Percentiles rank a stretch among this genome's conserved stretches.
Conservation (phyloP, 2,797 vertebrate species). For the Capromys pilorides region DNA sequence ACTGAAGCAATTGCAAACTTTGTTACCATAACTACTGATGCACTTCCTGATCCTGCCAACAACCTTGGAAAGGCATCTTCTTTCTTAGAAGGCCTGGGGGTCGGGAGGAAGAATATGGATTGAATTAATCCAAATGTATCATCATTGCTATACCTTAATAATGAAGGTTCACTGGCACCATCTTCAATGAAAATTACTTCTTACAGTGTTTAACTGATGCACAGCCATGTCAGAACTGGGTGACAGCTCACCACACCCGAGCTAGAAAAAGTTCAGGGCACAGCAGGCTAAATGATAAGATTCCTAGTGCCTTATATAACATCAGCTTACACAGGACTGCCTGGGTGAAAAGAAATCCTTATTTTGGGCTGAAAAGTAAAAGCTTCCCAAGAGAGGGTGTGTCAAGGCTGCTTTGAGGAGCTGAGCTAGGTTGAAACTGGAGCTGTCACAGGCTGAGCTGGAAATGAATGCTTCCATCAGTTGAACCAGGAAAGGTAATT, state of each 20-base stretch:
- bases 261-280: not conserved
- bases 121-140: not conserved
- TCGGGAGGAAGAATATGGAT: not conserved
- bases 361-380: constrained; percentile 27
- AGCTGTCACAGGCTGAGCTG: not conserved
- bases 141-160: not conserved
- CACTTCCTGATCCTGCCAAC: not conserved
- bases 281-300: not conserved
- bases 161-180: not conserved
- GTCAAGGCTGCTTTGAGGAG: not conserved
- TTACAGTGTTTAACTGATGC: not conserved
- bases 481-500: not conserved
- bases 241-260: not conserved
- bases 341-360: not conserved
- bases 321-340: not conserved
- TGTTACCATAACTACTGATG: not conserved
- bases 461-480: not conserved
- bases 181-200: not conserved
- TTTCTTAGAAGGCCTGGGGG: not conserved
- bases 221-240: not conserved
- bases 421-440: not conserved
- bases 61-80: not conserved
- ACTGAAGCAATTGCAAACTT: not conserved
- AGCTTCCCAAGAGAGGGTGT: not conserved
- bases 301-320: not conserved